Evolutionary conservation across 2,888 invertebrate species (phyloP).

Genomic region (Agonopterix alstromeriana): DNA sequence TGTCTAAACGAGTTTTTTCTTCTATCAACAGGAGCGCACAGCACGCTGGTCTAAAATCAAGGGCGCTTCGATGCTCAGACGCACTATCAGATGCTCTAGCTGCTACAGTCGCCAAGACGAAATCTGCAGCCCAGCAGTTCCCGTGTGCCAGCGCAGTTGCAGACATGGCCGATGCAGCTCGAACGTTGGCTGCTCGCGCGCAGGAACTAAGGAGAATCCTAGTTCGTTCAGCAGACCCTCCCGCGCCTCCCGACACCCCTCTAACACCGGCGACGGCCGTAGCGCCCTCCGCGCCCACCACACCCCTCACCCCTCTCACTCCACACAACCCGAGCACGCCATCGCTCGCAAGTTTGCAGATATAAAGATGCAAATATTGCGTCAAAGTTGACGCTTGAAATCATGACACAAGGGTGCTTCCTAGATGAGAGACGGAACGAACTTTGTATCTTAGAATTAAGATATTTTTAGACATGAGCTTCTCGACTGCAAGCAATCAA

Average conservation of each 20-base stretch:
- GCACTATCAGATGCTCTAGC: conserved; percentile 88
- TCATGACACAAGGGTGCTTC: not conserved
- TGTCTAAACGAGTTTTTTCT: not conserved
- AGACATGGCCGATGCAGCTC: conserved; percentile 95
- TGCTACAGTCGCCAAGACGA: conserved; percentile 90
- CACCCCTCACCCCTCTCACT: conserved; percentile 55
- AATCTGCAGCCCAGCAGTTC: conserved; percentile 93
- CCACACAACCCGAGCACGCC: conserved; percentile 41
- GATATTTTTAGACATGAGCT: not conserved
- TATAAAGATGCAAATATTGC: conserved; percentile 26
- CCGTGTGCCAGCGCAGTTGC: conserved; percentile 94
- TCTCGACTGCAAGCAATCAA: no score
- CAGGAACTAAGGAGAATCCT: conserved; percentile 85
- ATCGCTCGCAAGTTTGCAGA: conserved; percentile 53
- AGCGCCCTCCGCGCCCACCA: conserved; percentile 44
- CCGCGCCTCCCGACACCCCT: conserved; percentile 35
- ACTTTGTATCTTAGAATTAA: not conserved
- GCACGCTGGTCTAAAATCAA: conserved; percentile 83
- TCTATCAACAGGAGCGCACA: conserved; percentile 81
- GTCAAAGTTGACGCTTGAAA: conserved; percentile 1
- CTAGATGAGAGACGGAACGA: not conserved
- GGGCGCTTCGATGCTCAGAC: conserved; percentile 86
- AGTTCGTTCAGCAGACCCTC: conserved; percentile 80
- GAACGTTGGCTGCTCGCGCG: conserved; percentile 90
- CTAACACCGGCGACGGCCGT: conserved; percentile 49